Evolutionary conservation across 2,113 vertebrate genomes (phyloP).

Genomic region (Fregetta grallaria): DNA sequence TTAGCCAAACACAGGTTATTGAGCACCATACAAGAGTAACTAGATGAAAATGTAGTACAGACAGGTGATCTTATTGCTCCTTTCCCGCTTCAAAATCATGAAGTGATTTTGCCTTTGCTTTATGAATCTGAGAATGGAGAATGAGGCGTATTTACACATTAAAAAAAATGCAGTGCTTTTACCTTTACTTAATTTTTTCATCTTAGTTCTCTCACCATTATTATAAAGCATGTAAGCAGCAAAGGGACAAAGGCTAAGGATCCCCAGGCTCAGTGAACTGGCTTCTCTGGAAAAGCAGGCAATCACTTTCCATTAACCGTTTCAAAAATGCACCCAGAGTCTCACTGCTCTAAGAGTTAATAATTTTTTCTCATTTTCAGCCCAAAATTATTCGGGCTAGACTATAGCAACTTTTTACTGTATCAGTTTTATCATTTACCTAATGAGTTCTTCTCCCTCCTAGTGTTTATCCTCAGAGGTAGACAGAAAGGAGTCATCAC

Average conservation of each 20-base stretch:
- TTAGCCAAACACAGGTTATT: neutral
- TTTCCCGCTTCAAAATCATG: neutral
- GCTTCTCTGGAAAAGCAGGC: neutral
- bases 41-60: neutral
- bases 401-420: neutral
- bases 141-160: neutral
- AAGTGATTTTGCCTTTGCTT: neutral
- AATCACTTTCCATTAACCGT: neutral
- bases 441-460: constrained; percentile 10
- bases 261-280: neutral
- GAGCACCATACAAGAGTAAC: neutral
- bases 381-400: neutral
- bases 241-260: neutral
- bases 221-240: neutral
- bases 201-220: neutral
- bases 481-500: neutral
- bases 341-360: neutral
- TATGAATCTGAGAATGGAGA: neutral
- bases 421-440: neutral
- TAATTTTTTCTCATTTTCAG: neutral
- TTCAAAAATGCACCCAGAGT: neutral
- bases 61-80: neutral
- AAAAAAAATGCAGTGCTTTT: neutral
- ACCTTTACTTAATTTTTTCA: neutral
- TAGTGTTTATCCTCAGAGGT: neutral